phyloP scores from a whole-genome alignment of 2,113 vertebrate genomes.

The Chroicocephalus ridibundus region DNA sequence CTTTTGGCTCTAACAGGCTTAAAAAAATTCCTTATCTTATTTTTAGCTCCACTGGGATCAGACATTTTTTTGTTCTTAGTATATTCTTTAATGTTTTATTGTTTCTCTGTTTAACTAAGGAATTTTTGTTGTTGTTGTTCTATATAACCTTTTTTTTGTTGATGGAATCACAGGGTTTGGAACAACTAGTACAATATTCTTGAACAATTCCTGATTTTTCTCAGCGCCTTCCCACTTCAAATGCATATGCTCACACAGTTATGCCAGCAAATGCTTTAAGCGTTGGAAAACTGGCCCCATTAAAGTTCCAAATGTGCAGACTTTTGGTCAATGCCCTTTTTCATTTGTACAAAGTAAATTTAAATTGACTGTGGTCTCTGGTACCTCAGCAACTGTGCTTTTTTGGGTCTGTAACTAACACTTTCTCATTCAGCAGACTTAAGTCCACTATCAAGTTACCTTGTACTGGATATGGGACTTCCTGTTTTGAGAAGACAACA shows the following conservation, averaged over 20 bases:
- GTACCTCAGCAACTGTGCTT: background rate
- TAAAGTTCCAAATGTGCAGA: background rate
- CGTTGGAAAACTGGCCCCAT: background rate
- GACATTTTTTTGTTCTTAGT: background rate
- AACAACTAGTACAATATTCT: background rate
- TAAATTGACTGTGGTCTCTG: background rate
- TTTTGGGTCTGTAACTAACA: background rate
- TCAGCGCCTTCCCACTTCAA: background rate
- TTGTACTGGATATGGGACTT: background rate
- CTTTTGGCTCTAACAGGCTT: background rate
- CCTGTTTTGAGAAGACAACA: conserved; percentile 28
- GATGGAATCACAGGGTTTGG: background rate
- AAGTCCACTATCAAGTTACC: background rate
- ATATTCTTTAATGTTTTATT: background rate
- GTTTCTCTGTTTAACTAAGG: background rate
- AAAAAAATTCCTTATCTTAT: background rate
- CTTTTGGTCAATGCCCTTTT: background rate
- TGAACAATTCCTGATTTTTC: conserved; percentile 20
- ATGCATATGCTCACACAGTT: background rate
- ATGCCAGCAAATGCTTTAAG: background rate
- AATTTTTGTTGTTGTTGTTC: background rate
- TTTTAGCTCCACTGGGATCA: background rate
- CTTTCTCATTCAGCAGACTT: background rate
- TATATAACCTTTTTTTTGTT: background rate
- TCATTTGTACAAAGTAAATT: background rate